Percentiles rank a stretch among this genome's conserved stretches.
Conservation (phyloP, 2,113 vertebrate genomes). For the Hemichromis elongatus region DNA sequence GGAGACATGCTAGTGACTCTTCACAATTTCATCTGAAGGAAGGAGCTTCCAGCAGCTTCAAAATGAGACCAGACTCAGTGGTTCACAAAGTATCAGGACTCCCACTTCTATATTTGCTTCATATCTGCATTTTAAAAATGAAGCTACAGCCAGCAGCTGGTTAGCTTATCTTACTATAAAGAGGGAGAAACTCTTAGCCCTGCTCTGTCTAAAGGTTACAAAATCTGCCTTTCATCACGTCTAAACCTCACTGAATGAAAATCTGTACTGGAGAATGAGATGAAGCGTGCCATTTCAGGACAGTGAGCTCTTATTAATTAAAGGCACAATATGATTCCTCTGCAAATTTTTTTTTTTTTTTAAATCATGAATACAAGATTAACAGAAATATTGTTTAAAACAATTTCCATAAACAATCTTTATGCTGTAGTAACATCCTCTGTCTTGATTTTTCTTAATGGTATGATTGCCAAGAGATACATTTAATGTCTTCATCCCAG, state of each 20-base stretch:
- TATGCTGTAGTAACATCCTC: background rate
- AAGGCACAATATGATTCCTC: background rate
- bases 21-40: constrained; percentile 19
- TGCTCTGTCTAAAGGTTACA: background rate
- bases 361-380: background rate
- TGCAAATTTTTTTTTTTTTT: background rate
- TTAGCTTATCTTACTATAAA: background rate
- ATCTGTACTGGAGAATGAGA: background rate
- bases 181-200: background rate
- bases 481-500: background rate
- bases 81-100: background rate
- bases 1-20: constrained; percentile 49
- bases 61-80: background rate
- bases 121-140: background rate
- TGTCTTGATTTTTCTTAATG: background rate
- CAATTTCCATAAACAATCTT: background rate
- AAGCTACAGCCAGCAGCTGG: background rate
- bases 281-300: background rate
- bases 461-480: background rate
- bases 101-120: background rate
- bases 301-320: background rate
- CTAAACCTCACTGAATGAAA: background rate
- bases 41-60: constrained; percentile 3
- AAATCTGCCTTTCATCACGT: background rate
- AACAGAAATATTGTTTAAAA: background rate